Percentiles rank a stretch among this genome's conserved stretches.
Evolutionary conservation across 1,140 invertebrate genomes (phyloP).

Genomic region (Listronotus oregonensis): DNA sequence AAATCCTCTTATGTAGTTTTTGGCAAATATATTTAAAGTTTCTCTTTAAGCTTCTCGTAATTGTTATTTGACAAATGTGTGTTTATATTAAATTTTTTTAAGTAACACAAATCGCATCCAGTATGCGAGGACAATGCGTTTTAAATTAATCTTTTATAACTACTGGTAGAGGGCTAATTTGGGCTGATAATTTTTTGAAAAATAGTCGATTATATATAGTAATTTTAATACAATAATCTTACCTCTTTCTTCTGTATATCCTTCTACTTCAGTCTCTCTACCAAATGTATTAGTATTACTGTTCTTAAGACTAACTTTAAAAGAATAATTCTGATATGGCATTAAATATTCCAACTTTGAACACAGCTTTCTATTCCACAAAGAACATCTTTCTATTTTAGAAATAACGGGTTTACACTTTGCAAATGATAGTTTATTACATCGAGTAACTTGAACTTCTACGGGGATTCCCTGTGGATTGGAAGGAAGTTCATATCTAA

Average conservation of each 20-base stretch:
- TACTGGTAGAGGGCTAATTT: no score
- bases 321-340: slow-evolving; percentile 36
- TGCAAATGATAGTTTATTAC: slow-evolving; percentile 39
- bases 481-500: slow-evolving; percentile 43
- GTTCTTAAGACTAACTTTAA: slow-evolving; percentile 43
- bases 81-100: no score
- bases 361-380: slow-evolving; percentile 44
- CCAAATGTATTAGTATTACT: slow-evolving; percentile 38
- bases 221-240: slow-evolving; percentile 8
- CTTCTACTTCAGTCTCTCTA: slow-evolving; percentile 28
- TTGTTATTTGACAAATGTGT: no score
- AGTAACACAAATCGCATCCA: no score
- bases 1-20: no score
- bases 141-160: no score
- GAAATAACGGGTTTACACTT: slow-evolving; percentile 39
- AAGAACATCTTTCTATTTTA: slow-evolving; percentile 33
- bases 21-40: no score
- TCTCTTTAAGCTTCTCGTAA: no score
- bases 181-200: no score
- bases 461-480: slow-evolving; percentile 35
- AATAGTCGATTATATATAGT: no score
- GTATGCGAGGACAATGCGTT: no score
- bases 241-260: slow-evolving; percentile 39
- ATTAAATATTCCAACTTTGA: slow-evolving; percentile 39
- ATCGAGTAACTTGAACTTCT: slow-evolving; percentile 37